Conservation (phyloP, 2,888 invertebrate genomes). For the Glaucopsyche alexis region DNA sequence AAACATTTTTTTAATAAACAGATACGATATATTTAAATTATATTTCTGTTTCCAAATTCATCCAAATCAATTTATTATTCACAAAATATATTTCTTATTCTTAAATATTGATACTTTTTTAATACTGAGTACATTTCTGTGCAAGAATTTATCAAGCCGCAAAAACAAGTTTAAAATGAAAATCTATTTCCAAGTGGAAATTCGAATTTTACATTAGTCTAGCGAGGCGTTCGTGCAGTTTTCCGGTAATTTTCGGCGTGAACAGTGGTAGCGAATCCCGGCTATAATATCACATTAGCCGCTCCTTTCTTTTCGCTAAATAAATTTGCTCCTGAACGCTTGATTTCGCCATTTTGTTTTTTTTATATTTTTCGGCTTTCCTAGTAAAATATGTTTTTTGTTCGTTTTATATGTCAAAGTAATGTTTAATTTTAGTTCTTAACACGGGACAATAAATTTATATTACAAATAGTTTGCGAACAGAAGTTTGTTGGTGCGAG, state of each 20-base stretch:
- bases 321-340: constrained; percentile 67
- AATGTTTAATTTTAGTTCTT: constrained; percentile 42
- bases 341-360: constrained; percentile 63
- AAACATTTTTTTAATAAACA: no score
- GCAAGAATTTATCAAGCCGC: constrained; percentile 42
- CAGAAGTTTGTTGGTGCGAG: constrained; percentile 72
- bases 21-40: no score
- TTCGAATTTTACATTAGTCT: constrained; percentile 50
- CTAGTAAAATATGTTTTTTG: background rate
- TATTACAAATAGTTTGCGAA: constrained; percentile 73
- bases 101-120: no score
- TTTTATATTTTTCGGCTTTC: constrained; percentile 38
- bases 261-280: constrained; percentile 69
- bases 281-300: constrained; percentile 79
- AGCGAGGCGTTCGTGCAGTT: constrained; percentile 62
- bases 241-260: constrained; percentile 70
- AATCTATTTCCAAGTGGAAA: constrained; percentile 44
- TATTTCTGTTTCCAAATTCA: no score
- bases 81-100: no score
- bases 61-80: no score
- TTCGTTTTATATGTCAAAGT: background rate
- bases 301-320: constrained; percentile 68
- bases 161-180: constrained; percentile 36
- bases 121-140: background rate
- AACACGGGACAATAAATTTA: constrained; percentile 62